Conservation (phyloP, 1,140 invertebrate genomes). For the Latrodectus geometricus region DNA sequence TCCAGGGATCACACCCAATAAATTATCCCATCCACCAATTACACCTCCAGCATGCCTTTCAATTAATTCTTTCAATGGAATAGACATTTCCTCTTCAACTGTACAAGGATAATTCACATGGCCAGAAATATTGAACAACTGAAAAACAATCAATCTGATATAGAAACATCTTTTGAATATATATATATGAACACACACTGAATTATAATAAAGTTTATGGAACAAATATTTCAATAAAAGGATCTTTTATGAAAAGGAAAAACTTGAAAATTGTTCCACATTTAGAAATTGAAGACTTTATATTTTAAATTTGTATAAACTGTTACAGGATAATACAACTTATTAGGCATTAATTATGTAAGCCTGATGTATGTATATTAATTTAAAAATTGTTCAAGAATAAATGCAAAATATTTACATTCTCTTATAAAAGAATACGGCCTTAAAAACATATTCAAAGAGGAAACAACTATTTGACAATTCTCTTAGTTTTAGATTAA, state of each 20-base stretch:
- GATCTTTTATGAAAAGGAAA: neutral
- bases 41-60: conserved; percentile 97
- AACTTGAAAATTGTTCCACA: neutral
- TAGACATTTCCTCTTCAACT: conserved; percentile 99
- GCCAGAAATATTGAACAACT: conserved; percentile 97
- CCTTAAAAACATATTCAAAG: too few species aligned
- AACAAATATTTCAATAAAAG: neutral
- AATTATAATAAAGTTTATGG: neutral
- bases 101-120: conserved; percentile 98
- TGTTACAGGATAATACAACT: too few species aligned
- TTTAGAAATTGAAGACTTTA: neutral
- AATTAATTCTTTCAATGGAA: conserved; percentile 93
- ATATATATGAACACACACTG: neutral
- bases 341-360: too few species aligned
- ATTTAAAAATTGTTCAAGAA: too few species aligned
- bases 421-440: too few species aligned
- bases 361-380: too few species aligned
- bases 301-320: neutral
- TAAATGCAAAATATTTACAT: too few species aligned
- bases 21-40: conserved; percentile 98
- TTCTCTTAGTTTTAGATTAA: too few species aligned
- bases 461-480: too few species aligned
- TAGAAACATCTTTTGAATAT: too few species aligned
- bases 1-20: conserved; percentile 94
- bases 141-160: conserved; percentile 55